A percentile compares a stretch with the other conserved stretches of the same genome.
Evolutionary conservation across 2,888 invertebrate species (phyloP).

Genomic region (Endomychus coccineus): DNA sequence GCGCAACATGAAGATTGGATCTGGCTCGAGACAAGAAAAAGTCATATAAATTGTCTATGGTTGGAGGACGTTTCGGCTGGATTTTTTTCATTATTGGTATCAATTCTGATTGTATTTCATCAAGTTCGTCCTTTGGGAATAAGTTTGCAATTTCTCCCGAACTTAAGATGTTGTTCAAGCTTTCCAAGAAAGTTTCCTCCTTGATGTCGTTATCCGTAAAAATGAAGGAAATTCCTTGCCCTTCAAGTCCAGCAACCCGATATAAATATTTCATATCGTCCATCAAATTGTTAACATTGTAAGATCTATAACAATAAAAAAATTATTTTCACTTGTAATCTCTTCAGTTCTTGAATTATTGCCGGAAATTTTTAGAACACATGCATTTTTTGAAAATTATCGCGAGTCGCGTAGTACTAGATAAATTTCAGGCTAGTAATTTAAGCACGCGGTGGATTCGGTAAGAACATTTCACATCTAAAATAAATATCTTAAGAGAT

Average conservation of each 20-base stretch:
- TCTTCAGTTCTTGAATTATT: no score
- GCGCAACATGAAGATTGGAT: conserved; percentile 72
- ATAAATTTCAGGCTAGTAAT: no score
- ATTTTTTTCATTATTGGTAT: conserved; percentile 76
- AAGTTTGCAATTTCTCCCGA: conserved; percentile 89
- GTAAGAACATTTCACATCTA: no score
- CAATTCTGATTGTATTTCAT: conserved; percentile 72
- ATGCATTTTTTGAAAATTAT: no score
- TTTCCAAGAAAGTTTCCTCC: conserved; percentile 83
- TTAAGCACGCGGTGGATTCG: no score
- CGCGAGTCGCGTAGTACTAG: no score
- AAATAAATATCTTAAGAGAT: no score
- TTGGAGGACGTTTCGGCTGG: conserved; percentile 67
- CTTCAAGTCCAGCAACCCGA: conserved; percentile 67
- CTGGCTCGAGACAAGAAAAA: conserved; percentile 76
- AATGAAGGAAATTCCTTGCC: conserved; percentile 73
- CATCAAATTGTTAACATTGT: conserved; percentile 72
- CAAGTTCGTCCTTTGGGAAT: conserved; percentile 80
- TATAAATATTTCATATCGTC: conserved; percentile 81
- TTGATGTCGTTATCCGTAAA: conserved; percentile 91
- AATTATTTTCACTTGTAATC: no score
- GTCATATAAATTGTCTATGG: conserved; percentile 76
- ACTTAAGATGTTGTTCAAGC: conserved; percentile 79
- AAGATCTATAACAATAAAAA: no score
- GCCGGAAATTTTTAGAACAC: no score